A percentile compares a stretch with the other conserved stretches of the same genome.
phyloP scores from a whole-genome alignment of 30 jellyfish, hydroid and myxozoan species.

The Mastigias papua region DNA sequence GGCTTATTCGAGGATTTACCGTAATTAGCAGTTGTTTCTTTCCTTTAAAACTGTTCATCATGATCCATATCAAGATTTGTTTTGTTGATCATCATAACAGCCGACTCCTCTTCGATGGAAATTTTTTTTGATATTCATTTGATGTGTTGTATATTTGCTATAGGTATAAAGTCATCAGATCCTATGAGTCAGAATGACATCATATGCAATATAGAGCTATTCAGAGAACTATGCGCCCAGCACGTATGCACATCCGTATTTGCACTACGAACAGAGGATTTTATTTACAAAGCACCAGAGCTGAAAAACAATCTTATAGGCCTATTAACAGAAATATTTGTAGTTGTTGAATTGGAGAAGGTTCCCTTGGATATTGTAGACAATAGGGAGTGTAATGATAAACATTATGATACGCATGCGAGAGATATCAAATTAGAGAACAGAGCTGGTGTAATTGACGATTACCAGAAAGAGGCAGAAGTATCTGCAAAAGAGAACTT shows the following conservation, averaged over 20 bases:
- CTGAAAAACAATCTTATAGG: conserved; percentile 77
- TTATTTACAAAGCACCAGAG: conserved; percentile 62
- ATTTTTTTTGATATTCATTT: no score
- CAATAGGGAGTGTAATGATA: background rate
- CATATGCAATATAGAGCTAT: conserved; percentile 70
- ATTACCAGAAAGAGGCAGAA: background rate
- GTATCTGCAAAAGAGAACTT: background rate
- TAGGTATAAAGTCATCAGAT: conserved; percentile 74
- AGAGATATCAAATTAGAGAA: background rate
- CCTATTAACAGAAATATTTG: conserved; percentile 74
- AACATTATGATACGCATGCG: background rate
- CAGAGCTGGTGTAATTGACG: background rate
- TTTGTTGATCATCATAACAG: no score
- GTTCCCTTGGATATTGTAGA: background rate
- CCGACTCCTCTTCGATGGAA: no score
- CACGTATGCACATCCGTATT: conserved; percentile 89
- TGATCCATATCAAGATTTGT: no score
- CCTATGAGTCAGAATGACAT: conserved; percentile 37
- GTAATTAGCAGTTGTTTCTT: no score
- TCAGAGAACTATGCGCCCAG: conserved; percentile 88
- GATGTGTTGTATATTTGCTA: no score
- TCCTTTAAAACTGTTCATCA: no score
- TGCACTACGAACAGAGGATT: conserved; percentile 83
- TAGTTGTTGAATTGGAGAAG: conserved; percentile 53
- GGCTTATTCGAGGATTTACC: no score